Percentiles rank a stretch among this genome's conserved stretches.
phyloP scores from a whole-genome alignment of 1,140 invertebrate species.

The Reticulitermes speratus region DNA sequence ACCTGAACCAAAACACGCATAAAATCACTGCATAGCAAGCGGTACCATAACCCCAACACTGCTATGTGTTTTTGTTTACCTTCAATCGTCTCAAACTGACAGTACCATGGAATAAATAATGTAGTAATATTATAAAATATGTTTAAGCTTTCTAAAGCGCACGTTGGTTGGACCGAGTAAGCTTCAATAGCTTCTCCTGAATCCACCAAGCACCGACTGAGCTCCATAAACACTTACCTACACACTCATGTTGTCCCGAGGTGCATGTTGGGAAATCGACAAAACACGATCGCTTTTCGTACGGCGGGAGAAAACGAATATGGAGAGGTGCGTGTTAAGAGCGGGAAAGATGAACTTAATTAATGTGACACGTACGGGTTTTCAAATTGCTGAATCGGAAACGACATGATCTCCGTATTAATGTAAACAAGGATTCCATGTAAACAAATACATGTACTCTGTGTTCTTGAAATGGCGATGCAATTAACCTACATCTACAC shows the following conservation, averaged over 20 bases:
- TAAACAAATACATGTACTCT: not conserved
- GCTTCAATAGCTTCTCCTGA: conserved; percentile 36
- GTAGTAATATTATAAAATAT: conserved; percentile 14
- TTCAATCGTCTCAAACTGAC: conserved; percentile 35
- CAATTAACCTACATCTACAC: not conserved
- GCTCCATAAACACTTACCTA: conserved; percentile 41
- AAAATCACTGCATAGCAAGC: not conserved
- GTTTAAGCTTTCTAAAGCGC: conserved; percentile 21
- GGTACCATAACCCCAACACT: not conserved
- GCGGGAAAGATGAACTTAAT: not conserved
- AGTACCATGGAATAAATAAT: conserved; percentile 33
- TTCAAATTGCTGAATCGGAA: not conserved
- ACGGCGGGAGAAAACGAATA: conserved; percentile 20
- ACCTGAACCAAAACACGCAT: not conserved
- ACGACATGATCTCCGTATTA: not conserved
- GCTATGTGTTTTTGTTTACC: conserved; percentile 31
- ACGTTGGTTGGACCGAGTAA: conserved; percentile 31
- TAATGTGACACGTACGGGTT: not conserved
- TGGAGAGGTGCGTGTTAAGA: not conserved
- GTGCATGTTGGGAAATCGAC: conserved; percentile 39
- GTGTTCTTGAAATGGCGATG: not conserved
- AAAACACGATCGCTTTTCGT: conserved; percentile 29
- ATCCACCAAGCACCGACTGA: conserved; percentile 39
- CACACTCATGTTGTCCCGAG: conserved; percentile 39
- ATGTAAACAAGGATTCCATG: not conserved